A percentile compares a stretch with the other conserved stretches of the same genome.
These are phyloP conservation scores for Folsomia candida DNA, from an alignment of 2,888 invertebrate genomes.

Conservation along the genomic window DNA sequence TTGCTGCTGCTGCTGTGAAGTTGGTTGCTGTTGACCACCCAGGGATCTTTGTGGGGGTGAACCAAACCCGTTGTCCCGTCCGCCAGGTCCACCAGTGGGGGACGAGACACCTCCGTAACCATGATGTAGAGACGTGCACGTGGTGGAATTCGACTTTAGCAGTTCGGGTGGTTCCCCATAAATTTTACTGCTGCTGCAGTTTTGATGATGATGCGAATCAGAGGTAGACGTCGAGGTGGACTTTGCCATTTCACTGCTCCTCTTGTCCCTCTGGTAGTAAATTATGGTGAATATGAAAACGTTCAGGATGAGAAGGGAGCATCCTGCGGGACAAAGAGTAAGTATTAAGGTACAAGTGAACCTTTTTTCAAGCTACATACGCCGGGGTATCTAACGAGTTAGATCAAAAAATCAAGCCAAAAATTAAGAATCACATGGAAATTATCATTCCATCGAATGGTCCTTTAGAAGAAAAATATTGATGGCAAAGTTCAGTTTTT, in stretches of 20 bases:
- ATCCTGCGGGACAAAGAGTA: slow-evolving; percentile 62
- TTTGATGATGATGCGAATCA: too few relatives aligned
- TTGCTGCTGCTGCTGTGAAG: slow-evolving; percentile 33
- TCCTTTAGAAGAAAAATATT: too few relatives aligned
- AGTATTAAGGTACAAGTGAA: too few relatives aligned
- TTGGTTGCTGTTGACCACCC: neutral
- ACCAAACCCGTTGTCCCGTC: too few relatives aligned
- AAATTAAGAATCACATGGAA: too few relatives aligned
- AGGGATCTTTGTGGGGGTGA: slow-evolving; percentile 43
- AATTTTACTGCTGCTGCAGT: slow-evolving; percentile 28
- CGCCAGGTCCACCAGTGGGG: too few relatives aligned
- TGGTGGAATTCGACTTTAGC: slow-evolving; percentile 49
- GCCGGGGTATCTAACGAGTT: too few relatives aligned
- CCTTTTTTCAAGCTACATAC: too few relatives aligned
- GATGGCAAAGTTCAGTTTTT: too few relatives aligned
- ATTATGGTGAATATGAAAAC: slow-evolving; percentile 80
- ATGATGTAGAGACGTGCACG: slow-evolving; percentile 45
- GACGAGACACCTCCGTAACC: too few relatives aligned
- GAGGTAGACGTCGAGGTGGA: slow-evolving; percentile 33
- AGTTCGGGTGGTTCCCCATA: slow-evolving; percentile 49
- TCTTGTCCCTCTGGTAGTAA: slow-evolving; percentile 75
- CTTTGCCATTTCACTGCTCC: slow-evolving; percentile 67
- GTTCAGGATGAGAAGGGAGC: slow-evolving; percentile 75
- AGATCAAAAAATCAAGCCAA: too few relatives aligned
- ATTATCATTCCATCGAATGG: too few relatives aligned